A percentile compares a stretch with the other conserved stretches of the same genome.
Evolutionary conservation across 2,113 vertebrate genomes (phyloP).

Genomic region (Hystrix cristata): DNA sequence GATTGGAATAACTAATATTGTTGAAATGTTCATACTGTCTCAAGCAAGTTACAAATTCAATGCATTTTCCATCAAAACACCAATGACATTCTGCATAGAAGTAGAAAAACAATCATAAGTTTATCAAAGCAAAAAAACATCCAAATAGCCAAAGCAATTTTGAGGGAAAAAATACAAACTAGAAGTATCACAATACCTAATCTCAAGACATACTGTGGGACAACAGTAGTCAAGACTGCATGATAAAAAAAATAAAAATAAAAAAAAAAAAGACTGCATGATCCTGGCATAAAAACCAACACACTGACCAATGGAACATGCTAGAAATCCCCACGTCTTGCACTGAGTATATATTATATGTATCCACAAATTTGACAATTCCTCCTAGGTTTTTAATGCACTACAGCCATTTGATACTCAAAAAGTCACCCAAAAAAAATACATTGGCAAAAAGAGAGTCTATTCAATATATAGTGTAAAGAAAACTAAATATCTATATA

Average conservation of each 20-base stretch:
- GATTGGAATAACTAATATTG: background rate
- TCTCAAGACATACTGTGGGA: background rate
- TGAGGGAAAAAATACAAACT: background rate
- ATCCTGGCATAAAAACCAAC: background rate
- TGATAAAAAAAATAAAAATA: too few species aligned
- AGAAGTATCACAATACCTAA: background rate
- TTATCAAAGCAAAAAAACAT: background rate
- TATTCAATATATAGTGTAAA: background rate
- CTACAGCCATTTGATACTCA: too few species aligned
- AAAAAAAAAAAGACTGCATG: background rate
- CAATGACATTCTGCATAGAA: background rate
- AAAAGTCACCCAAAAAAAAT: background rate
- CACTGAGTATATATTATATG: too few species aligned
- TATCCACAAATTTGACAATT: too few species aligned
- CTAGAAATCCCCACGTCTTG: background rate
- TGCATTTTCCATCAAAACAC: background rate
- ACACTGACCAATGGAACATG: too few species aligned
- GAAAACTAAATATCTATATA: background rate
- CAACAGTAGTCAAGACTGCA: background rate
- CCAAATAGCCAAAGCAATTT: background rate
- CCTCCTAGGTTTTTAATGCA: too few species aligned
- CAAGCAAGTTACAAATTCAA: background rate
- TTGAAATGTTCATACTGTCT: background rate
- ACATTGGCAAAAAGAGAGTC: background rate
- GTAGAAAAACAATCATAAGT: background rate